Conservation (phyloP, 2,797 vertebrate genomes). For the Nothura maculosa region DNA sequence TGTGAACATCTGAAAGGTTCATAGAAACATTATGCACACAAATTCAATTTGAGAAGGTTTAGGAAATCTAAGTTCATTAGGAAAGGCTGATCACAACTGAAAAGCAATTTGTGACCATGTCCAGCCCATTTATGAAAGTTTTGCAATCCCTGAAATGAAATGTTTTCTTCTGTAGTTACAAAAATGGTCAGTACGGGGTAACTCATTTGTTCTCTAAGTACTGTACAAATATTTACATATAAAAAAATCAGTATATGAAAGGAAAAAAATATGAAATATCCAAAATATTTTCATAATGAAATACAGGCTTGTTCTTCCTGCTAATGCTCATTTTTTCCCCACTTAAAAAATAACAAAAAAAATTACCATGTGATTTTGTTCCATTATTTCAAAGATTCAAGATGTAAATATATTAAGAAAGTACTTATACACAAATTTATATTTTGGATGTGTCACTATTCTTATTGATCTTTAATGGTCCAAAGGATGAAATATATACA, state of each 20-base stretch:
- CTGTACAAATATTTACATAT: not conserved
- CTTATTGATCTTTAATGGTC: not conserved
- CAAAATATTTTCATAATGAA: not conserved
- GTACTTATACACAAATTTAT: not conserved
- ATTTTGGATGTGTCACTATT: not conserved
- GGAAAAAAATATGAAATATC: not conserved
- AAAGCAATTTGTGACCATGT: slow-evolving; percentile 75
- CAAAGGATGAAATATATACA: not conserved
- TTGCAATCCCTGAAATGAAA: slow-evolving; percentile 35
- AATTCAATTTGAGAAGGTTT: slow-evolving; percentile 59
- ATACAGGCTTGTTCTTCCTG: not conserved
- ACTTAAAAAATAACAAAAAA: not conserved
- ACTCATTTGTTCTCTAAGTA: not conserved
- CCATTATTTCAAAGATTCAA: not conserved
- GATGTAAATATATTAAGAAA: not conserved
- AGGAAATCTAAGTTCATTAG: slow-evolving; percentile 61
- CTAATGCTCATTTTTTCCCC: not conserved
- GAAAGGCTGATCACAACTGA: slow-evolving; percentile 63
- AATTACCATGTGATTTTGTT: not conserved
- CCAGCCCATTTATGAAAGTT: slow-evolving; percentile 48
- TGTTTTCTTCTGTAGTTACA: slow-evolving; percentile 8
- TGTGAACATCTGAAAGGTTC: slow-evolving; percentile 72
- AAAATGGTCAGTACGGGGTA: not conserved
- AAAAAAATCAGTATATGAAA: not conserved
- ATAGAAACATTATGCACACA: slow-evolving; percentile 61